Percentiles rank a stretch among this genome's conserved stretches.
Conservation (phyloP, 2,113 vertebrate genomes). For the Promerops cafer region DNA sequence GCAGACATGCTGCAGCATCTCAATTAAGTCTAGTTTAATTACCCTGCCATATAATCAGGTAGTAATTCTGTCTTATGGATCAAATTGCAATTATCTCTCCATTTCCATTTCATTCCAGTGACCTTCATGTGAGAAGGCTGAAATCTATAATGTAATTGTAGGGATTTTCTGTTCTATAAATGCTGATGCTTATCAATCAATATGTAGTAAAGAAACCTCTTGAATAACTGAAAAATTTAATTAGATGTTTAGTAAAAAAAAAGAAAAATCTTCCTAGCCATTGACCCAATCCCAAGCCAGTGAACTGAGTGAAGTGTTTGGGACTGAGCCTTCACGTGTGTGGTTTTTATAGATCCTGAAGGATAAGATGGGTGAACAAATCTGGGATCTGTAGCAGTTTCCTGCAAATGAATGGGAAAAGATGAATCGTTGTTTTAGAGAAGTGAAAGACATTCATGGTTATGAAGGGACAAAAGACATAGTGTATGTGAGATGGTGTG, state of each 20-base stretch:
- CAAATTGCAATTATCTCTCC: not conserved
- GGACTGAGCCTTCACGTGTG: not conserved
- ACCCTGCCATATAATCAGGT: not conserved
- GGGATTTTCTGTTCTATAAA: not conserved
- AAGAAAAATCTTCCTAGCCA: not conserved
- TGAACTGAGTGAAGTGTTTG: not conserved
- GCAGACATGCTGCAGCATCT: not conserved
- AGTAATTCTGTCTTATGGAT: not conserved
- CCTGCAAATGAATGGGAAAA: not conserved
- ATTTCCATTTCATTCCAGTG: not conserved
- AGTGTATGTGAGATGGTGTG: not conserved
- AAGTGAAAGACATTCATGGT: not conserved
- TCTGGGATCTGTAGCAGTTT: not conserved
- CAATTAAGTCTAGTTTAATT: not conserved
- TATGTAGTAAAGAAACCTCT: not conserved
- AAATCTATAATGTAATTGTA: not conserved
- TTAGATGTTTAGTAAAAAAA: not conserved
- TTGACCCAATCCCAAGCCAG: not conserved
- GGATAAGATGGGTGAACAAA: not conserved
- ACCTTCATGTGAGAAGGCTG: not conserved
- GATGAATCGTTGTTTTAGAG: not conserved
- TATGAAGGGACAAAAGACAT: not conserved
- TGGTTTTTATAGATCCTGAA: not conserved
- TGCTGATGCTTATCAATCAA: not conserved
- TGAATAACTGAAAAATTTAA: not conserved